Percentiles rank a stretch among this genome's conserved stretches.
Evolutionary conservation across 2,888 invertebrate species (phyloP).

Genomic region (Pollenia labialis): DNA sequence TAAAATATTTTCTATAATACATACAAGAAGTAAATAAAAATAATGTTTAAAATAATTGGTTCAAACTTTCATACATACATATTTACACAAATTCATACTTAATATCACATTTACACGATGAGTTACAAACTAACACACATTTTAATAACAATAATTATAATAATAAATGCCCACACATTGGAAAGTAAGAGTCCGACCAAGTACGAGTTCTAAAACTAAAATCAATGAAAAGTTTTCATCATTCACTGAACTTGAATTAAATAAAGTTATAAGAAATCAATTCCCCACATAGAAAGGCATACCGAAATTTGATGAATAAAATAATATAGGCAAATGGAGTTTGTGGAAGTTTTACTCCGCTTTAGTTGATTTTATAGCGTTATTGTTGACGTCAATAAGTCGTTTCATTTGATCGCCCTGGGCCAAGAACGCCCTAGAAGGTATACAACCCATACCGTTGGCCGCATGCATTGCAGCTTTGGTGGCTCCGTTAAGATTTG

Average conservation of each 20-base stretch:
- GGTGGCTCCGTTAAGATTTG: slow-evolving; percentile 77
- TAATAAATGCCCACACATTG: slow-evolving; percentile 39
- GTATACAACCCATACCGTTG: slow-evolving; percentile 81
- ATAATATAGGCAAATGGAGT: slow-evolving; percentile 9
- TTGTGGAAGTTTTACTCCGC: slow-evolving; percentile 76
- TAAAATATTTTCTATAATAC: neutral
- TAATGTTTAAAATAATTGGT: slow-evolving; percentile 14
- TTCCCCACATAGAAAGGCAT: slow-evolving; percentile 33
- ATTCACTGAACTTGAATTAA: slow-evolving; percentile 9
- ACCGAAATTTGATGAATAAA: slow-evolving; percentile 60
- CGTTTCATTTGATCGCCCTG: slow-evolving; percentile 80
- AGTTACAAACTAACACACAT: slow-evolving; percentile 65
- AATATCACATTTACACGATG: slow-evolving; percentile 58
- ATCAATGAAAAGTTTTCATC: slow-evolving; percentile 1
- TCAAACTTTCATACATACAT: slow-evolving; percentile 45
- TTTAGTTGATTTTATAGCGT: slow-evolving; percentile 79
- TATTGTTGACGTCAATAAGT: slow-evolving; percentile 82
- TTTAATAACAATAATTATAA: slow-evolving; percentile 45
- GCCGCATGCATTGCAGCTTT: slow-evolving; percentile 79
- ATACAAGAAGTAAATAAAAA: neutral
- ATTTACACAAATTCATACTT: slow-evolving; percentile 45
- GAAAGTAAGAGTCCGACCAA: slow-evolving; percentile 31
- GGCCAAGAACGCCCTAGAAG: slow-evolving; percentile 77
- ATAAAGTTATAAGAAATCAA: slow-evolving; percentile 28
- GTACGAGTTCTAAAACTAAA: slow-evolving; percentile 12